Conservation (phyloP, 2,113 vertebrate genomes). For the Corydoras sp. region DNA sequence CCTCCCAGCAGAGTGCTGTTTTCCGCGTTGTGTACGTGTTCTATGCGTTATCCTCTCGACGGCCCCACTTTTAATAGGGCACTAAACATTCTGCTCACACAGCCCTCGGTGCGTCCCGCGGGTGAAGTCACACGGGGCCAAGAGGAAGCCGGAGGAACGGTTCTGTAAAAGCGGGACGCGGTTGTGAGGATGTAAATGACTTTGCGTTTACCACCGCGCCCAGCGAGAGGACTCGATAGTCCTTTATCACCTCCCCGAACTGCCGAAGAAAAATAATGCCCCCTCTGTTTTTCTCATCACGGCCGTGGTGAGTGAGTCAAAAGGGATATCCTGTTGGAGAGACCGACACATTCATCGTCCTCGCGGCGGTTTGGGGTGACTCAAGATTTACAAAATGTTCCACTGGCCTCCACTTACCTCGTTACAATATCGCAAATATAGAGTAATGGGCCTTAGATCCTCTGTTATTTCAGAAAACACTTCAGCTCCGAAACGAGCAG, state of each 20-base stretch:
- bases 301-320: slow-evolving; percentile 81
- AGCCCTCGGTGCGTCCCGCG: no score
- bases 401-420: slow-evolving; percentile 58
- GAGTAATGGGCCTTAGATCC: slow-evolving; percentile 66
- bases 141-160: slow-evolving; percentile 3
- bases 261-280: slow-evolving; percentile 83
- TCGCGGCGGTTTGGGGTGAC: slow-evolving; percentile 60
- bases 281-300: slow-evolving; percentile 96
- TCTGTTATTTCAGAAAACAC: slow-evolving; percentile 68
- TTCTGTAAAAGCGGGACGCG: slow-evolving; percentile 46
- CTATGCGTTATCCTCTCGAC: neutral
- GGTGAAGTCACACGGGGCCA: neutral
- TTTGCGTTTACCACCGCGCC: slow-evolving; percentile 46
- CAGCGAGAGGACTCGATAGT: slow-evolving; percentile 71
- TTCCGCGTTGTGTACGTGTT: neutral
- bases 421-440: slow-evolving; percentile 60
- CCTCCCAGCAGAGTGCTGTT: no score
- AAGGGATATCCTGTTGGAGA: slow-evolving; percentile 94
- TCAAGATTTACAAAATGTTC: slow-evolving; percentile 72
- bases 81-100: neutral
- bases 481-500: slow-evolving; percentile 49
- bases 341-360: slow-evolving; percentile 93
- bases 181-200: slow-evolving; percentile 52
- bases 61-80: neutral
- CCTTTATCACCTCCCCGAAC: slow-evolving; percentile 86